A percentile compares a stretch with the other conserved stretches of the same genome.
phyloP scores from a whole-genome alignment of 2,113 vertebrate species.

The Hoplias malabaricus region DNA sequence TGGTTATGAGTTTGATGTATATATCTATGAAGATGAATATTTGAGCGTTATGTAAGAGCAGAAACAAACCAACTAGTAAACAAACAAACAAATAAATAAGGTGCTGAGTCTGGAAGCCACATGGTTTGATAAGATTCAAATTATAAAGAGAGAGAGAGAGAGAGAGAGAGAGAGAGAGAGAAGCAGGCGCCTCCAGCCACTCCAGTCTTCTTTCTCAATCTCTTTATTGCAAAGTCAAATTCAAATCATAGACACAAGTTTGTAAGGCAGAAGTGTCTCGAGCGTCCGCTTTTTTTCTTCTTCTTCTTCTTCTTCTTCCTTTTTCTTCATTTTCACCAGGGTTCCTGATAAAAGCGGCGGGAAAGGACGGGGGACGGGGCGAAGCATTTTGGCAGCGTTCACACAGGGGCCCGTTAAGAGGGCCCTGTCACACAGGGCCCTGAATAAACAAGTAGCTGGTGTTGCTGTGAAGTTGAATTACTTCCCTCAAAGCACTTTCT shows the following conservation, averaged over 20 bases:
- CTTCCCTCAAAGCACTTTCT: slow-evolving; percentile 92
- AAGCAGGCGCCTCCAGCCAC: slow-evolving; percentile 11
- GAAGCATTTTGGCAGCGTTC: slow-evolving; percentile 64
- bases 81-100: too few relatives aligned
- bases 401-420: slow-evolving; percentile 74
- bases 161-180: neutral
- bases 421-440: slow-evolving; percentile 68
- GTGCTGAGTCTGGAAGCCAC: neutral
- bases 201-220: slow-evolving; percentile 49
- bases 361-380: slow-evolving; percentile 38
- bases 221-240: slow-evolving; percentile 54
- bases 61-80: too few relatives aligned
- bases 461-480: slow-evolving; percentile 95
- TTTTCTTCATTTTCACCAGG: too few relatives aligned
- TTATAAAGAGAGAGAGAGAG: neutral
- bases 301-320: too few relatives aligned
- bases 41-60: too few relatives aligned
- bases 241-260: slow-evolving; percentile 54
- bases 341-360: slow-evolving; percentile 44
- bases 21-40: too few relatives aligned
- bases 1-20: too few relatives aligned
- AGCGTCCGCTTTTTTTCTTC: slow-evolving; percentile 39
- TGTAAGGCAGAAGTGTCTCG: slow-evolving; percentile 56
- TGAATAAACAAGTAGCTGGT: slow-evolving; percentile 90
- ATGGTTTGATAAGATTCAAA: neutral